Evolutionary conservation across 2,888 invertebrate genomes (phyloP), one percentile per base, ranked within the genome.

Genomic region (Acrobasis suavella): DNA sequence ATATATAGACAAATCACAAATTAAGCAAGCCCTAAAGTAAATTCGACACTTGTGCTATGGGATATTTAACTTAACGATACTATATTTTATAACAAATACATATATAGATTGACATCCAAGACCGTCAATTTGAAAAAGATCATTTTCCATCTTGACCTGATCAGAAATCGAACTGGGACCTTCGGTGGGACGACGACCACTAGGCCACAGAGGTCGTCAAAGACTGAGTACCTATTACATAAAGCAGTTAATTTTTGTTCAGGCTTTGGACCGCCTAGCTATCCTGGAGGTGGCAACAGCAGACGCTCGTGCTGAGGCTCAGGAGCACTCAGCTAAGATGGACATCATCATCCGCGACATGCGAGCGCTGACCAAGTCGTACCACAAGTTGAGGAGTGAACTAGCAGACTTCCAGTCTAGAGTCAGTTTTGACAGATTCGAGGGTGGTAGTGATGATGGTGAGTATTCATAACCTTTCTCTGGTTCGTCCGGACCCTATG

Each of bases 261-360:
- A 91, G 91, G 76, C 80, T 0, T 64, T 89, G 69, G 90, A 91
- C 60, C 82, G 91, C 0, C 73, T 91, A 6, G 88, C 93, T 56
- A 89, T 93, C 10, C 70, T 93, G 5, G 93, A 93, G 69, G 85
- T 94, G 17, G 91, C 93, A 1, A 87, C 93, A 15, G 93, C 93
- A 3, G 92, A 93, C 72, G 87, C 89, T 0, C 84, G 93, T 16
- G 93, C 89, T 0, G 91, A 91, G 49, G 69, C 84, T 0, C 70
- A 86, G 0, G 89, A 91, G 32, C 86, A 85, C 8, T 74, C 83
- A 0, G 65, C 76, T 0, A 80, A 81, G 58, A 80, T 86, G 69
- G 91, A 90, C 68, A 67, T 82, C 5, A 72, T 91, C 7, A 69
- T 83, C 0, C 69, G 89, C 0, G 91, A 92, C 72, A 69, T 91